These are phyloP conservation scores for Stichodactyla helianthus DNA, from an alignment of 64 coral and sea anemone species.

Conservation along the genomic window DNA sequence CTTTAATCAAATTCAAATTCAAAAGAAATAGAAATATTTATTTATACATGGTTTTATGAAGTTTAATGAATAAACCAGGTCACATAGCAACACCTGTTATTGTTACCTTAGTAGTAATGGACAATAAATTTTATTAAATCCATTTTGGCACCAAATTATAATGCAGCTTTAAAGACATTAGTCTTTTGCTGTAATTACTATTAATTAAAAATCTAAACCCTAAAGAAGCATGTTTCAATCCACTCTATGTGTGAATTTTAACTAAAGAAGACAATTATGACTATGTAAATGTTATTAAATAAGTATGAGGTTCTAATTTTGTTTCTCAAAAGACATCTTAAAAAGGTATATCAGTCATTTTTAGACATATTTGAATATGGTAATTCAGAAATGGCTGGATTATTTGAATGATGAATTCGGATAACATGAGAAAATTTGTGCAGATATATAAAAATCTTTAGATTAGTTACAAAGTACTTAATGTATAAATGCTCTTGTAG, in stretches of 20 bases:
- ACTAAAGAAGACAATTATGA: not conserved
- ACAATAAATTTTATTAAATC: slow-evolving; percentile 1
- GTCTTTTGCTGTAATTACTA: not conserved
- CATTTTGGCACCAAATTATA: not conserved
- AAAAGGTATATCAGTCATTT: not conserved
- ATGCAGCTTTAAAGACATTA: not conserved
- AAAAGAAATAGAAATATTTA: slow-evolving; percentile 2
- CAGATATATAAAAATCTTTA: not conserved
- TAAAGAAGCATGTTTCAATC: not conserved
- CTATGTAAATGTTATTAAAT: not conserved
- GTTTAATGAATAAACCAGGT: not conserved
- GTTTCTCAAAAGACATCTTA: not conserved
- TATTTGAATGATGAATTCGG: not conserved
- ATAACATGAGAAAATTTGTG: not conserved
- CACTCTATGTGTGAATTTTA: not conserved
- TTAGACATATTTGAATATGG: not conserved
- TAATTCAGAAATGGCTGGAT: not conserved
- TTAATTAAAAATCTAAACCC: not conserved
- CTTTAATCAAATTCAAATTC: not conserved
- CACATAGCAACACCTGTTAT: not conserved
- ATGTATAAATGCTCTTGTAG: not conserved
- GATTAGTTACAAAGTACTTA: not conserved
- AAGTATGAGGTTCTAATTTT: not conserved
- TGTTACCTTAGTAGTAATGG: not conserved
- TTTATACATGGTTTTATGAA: not conserved